These are phyloP conservation scores for Euborellia annulipes DNA, from an alignment of 1,140 invertebrate genomes.

Conservation along the genomic window DNA sequence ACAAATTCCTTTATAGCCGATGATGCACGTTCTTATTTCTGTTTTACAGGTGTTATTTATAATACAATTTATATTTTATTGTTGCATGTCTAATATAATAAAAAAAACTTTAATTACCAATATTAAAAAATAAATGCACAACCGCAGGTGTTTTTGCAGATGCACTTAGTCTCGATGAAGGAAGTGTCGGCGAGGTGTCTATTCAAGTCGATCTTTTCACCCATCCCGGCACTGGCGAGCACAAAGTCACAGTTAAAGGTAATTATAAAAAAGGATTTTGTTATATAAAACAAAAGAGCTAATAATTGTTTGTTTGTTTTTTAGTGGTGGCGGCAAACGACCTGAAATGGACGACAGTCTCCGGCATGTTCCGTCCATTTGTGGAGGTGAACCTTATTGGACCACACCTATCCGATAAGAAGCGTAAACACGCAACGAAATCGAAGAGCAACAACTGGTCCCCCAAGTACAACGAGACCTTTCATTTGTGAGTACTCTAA, in stretches of 20 bases:
- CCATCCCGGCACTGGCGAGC: slow-evolving; percentile 96
- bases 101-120: too few species aligned
- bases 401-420: slow-evolving; percentile 93
- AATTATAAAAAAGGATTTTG: too few species aligned
- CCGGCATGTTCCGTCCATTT: slow-evolving; percentile 95
- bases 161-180: slow-evolving; percentile 60
- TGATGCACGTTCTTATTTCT: too few species aligned
- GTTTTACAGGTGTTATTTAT: too few species aligned
- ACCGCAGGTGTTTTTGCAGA: slow-evolving; percentile 32
- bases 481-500: slow-evolving; percentile 98
- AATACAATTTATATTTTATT: too few species aligned
- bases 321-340: slow-evolving; percentile 96
- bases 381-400: slow-evolving; percentile 98
- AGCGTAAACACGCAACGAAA: slow-evolving; percentile 94
- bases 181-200: slow-evolving; percentile 92
- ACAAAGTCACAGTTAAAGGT: slow-evolving; percentile 99
- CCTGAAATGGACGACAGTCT: slow-evolving; percentile 87
- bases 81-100: too few species aligned
- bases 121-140: neutral
- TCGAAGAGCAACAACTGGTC: slow-evolving; percentile 98
- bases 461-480: slow-evolving; percentile 98
- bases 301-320: too few species aligned
- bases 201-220: slow-evolving; percentile 98
- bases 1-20: too few species aligned
- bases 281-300: too few species aligned